These are phyloP conservation scores for Sinentomon sp. DNA, from an alignment of 2,888 invertebrate genomes.

Conservation along the genomic window DNA sequence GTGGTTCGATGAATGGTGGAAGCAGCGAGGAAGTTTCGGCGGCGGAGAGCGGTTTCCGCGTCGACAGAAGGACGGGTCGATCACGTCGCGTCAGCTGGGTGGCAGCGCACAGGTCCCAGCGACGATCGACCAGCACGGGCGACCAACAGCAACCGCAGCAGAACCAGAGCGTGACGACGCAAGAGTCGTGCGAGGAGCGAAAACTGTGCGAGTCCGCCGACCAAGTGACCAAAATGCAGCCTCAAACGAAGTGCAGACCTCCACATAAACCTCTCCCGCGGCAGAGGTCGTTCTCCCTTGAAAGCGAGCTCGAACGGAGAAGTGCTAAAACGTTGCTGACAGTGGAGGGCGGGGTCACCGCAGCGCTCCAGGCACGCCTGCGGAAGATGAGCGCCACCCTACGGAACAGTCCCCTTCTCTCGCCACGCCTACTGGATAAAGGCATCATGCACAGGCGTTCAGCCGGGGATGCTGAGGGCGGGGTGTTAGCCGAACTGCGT, in stretches of 20 bases:
- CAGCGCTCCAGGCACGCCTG: slow-evolving; percentile 18
- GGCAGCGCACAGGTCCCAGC: slow-evolving; percentile 15
- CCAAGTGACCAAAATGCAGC: too few relatives aligned
- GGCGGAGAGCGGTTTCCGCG: slow-evolving; percentile 9
- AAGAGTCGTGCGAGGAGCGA: too few relatives aligned
- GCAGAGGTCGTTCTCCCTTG: slow-evolving; percentile 21
- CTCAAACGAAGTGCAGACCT: too few relatives aligned
- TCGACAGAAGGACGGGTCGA: slow-evolving; percentile 2
- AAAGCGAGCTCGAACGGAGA: slow-evolving; percentile 18
- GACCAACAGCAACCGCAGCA: background rate
- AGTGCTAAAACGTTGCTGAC: slow-evolving; percentile 16
- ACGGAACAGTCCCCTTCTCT: slow-evolving; percentile 20
- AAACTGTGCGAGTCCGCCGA: too few relatives aligned
- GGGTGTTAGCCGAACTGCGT: slow-evolving; percentile 21
- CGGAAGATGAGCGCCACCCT: slow-evolving; percentile 20
- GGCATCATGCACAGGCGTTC: slow-evolving; percentile 16
- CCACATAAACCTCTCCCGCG: slow-evolving; percentile 16
- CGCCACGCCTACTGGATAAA: slow-evolving; percentile 11
- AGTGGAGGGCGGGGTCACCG: slow-evolving; percentile 16
- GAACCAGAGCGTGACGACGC: background rate
- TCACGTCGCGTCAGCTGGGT: slow-evolving; percentile 2
- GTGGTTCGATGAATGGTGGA: too few relatives aligned
- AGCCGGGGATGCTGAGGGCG: slow-evolving; percentile 18
- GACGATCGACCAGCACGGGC: too few relatives aligned
- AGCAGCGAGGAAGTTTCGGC: too few relatives aligned